Evolutionary conservation across 2,888 invertebrate species (phyloP).

Genomic region (Pyrochroa serraticornis): DNA sequence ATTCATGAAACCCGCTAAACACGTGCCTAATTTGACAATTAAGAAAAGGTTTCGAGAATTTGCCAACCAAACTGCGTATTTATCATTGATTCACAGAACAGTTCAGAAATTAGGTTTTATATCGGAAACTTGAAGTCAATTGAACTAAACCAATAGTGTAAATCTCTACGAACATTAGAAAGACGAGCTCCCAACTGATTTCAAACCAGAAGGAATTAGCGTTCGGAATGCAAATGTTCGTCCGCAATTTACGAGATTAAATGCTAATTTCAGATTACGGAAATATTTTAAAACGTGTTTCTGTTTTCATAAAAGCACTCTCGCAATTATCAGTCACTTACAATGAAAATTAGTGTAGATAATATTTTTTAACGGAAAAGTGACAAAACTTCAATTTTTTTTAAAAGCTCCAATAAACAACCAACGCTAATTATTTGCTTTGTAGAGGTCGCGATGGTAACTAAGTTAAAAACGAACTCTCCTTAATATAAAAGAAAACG

Average conservation of each 20-base stretch:
- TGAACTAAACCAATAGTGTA: neutral
- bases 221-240: constrained; percentile 20
- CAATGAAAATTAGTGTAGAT: constrained; percentile 4
- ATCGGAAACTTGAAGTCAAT: neutral
- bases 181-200: neutral
- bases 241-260: constrained; percentile 26
- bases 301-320: constrained; percentile 16
- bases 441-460: constrained; percentile 39
- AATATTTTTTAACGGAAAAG: neutral
- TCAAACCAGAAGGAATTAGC: constrained; percentile 14
- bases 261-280: constrained; percentile 23
- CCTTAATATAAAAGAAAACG: constrained; percentile 38
- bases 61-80: too few species aligned
- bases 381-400: constrained; percentile 33
- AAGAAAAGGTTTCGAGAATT: too few species aligned
- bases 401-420: constrained; percentile 29
- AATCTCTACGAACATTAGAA: neutral
- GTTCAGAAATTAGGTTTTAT: too few species aligned
- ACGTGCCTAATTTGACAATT: too few species aligned
- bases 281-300: constrained; percentile 16
- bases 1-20: too few species aligned
- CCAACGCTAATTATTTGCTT: constrained; percentile 42
- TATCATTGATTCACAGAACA: too few species aligned
- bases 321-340: constrained; percentile 18
- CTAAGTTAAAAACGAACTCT: constrained; percentile 41